Evolutionary conservation across 2,888 invertebrate genomes (phyloP).

Genomic region (Empis livida): DNA sequence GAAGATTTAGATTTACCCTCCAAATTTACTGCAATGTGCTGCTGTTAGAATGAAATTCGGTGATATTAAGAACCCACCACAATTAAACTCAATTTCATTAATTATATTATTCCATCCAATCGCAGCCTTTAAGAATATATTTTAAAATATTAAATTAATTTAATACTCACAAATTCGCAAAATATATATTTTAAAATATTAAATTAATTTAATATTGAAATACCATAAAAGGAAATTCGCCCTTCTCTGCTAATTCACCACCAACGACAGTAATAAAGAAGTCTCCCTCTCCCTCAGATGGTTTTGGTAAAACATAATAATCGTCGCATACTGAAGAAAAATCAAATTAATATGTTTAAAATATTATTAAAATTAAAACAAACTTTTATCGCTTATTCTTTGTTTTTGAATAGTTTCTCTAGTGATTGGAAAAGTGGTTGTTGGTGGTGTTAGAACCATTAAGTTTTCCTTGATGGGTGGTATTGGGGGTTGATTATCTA

Average conservation of each 20-base stretch:
- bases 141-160: not conserved
- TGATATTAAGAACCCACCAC: constrained; percentile 32
- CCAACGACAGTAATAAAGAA: not conserved
- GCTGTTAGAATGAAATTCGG: constrained; percentile 28
- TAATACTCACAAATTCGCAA: too few species aligned
- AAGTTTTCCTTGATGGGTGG: too few species aligned
- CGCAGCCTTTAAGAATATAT: not conserved
- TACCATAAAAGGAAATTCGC: constrained; percentile 1
- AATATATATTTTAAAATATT: not conserved
- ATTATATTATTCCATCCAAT: not conserved
- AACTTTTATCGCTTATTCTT: too few species aligned
- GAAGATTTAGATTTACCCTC: constrained; percentile 17
- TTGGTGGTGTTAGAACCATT: too few species aligned
- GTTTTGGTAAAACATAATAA: not conserved
- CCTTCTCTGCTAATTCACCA: not conserved
- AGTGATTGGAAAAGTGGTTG: not conserved
- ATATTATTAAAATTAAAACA: too few species aligned
- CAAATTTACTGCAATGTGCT: constrained; percentile 27
- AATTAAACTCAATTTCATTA: constrained; percentile 24
- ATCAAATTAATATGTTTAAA: not conserved
- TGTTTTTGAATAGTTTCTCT: not conserved
- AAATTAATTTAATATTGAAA: not conserved
- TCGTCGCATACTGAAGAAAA: not conserved
- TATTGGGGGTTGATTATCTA: too few species aligned
- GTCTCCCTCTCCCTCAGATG: not conserved